These are phyloP conservation scores for Operophtera brumata DNA, from an alignment of 2,888 invertebrate genomes.

Conservation along the genomic window DNA sequence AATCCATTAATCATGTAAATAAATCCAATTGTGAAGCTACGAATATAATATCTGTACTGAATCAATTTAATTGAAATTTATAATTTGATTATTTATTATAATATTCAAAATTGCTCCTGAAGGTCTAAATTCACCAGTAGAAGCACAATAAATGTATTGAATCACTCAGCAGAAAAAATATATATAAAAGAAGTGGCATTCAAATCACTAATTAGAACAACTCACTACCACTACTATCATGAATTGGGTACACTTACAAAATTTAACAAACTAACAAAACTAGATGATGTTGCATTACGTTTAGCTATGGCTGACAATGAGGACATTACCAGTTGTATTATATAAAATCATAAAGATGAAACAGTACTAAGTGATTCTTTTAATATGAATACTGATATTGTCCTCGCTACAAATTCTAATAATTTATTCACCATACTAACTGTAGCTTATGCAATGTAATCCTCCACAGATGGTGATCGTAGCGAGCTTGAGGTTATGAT, in stretches of 20 bases:
- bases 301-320: conserved; percentile 33
- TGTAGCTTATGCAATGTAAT: conserved; percentile 77
- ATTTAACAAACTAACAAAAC: conserved; percentile 35
- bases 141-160: conserved; percentile 49
- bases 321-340: conserved; percentile 38
- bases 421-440: conserved; percentile 63
- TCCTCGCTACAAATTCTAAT: conserved; percentile 26
- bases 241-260: conserved; percentile 40
- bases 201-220: conserved; percentile 39
- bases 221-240: conserved; percentile 42
- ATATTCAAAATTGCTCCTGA: conserved; percentile 16
- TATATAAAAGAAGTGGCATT: conserved; percentile 40
- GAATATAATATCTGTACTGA: background rate
- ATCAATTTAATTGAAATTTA: no score
- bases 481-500: conserved; percentile 82
- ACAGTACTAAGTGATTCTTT: no score
- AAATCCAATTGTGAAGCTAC: background rate
- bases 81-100: background rate
- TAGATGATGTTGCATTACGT: conserved; percentile 34
- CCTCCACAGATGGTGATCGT: conserved; percentile 82
- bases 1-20: background rate
- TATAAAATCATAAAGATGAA: conserved; percentile 13
- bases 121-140: conserved; percentile 36
- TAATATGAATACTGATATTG: conserved; percentile 22
- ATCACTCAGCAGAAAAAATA: conserved; percentile 47